Conservation (phyloP, 1,140 invertebrate species). For the Eueides isabella region DNA sequence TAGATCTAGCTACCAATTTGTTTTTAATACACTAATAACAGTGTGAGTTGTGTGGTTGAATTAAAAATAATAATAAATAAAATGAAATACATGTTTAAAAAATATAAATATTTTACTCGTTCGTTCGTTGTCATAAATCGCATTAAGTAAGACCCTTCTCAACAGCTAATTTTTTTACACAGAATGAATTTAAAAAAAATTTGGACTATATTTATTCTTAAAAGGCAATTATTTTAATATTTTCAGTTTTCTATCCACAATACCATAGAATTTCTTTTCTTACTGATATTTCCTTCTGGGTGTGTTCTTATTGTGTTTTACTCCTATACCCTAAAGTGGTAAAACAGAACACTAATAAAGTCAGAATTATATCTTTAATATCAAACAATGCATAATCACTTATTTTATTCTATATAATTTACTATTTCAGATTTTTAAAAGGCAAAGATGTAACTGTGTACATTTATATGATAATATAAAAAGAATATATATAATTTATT, state of each 20-base stretch:
- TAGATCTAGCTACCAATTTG: too few relatives aligned
- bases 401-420: not conserved
- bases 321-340: not conserved
- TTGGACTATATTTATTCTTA: too few relatives aligned
- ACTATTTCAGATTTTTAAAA: not conserved
- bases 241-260: not conserved
- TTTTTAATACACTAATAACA: too few relatives aligned
- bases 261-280: not conserved
- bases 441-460: not conserved
- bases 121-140: too few relatives aligned
- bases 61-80: not conserved
- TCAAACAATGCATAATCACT: not conserved
- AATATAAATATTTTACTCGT: too few relatives aligned
- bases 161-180: too few relatives aligned
- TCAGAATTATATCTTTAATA: not conserved
- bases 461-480: too few relatives aligned
- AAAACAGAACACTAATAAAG: not conserved
- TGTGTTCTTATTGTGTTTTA: not conserved
- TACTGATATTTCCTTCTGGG: not conserved
- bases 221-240: too few relatives aligned
- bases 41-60: not conserved
- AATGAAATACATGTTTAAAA: too few relatives aligned
- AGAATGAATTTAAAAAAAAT: too few relatives aligned
- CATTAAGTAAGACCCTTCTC: too few relatives aligned
- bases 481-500: too few relatives aligned